A percentile compares a stretch with the other conserved stretches of the same genome.
phyloP scores from a whole-genome alignment of 2,797 vertebrate species.

The Loriculus beryllinus region DNA sequence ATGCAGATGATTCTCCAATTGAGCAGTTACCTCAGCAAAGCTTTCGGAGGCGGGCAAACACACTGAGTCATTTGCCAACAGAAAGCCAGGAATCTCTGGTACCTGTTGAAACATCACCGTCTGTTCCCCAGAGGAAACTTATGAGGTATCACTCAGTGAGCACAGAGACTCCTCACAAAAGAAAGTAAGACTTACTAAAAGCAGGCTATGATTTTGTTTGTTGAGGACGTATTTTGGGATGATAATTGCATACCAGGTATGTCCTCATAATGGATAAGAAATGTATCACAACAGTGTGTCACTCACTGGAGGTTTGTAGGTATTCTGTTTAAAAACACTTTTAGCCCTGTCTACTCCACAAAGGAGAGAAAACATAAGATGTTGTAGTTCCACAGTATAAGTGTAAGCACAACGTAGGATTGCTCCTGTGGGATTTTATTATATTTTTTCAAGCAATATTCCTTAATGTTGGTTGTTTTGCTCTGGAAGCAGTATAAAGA shows the following conservation, averaged over 20 bases:
- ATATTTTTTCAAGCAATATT: background rate
- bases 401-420: background rate
- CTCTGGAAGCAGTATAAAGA: background rate
- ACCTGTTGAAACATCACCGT: slow-evolving; percentile 66
- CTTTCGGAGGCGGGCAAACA: slow-evolving; percentile 88
- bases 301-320: background rate
- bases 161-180: slow-evolving; percentile 91
- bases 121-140: slow-evolving; percentile 86
- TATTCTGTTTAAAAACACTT: background rate
- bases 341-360: background rate
- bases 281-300: background rate
- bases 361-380: background rate
- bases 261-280: background rate
- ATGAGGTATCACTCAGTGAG: slow-evolving; percentile 96
- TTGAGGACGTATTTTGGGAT: slow-evolving; percentile 14
- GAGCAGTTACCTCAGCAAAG: slow-evolving; percentile 75
- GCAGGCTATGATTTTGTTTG: slow-evolving; percentile 14
- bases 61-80: slow-evolving; percentile 84
- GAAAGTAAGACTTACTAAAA: slow-evolving; percentile 84
- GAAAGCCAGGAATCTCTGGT: slow-evolving; percentile 72
- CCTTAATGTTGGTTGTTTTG: background rate
- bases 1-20: slow-evolving; percentile 45
- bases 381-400: background rate
- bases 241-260: background rate
- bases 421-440: accelerated